A percentile compares a stretch with the other conserved stretches of the same genome.
Evolutionary conservation across 2,113 vertebrate species (phyloP).

Genomic region (Rhabdornis inornatus): DNA sequence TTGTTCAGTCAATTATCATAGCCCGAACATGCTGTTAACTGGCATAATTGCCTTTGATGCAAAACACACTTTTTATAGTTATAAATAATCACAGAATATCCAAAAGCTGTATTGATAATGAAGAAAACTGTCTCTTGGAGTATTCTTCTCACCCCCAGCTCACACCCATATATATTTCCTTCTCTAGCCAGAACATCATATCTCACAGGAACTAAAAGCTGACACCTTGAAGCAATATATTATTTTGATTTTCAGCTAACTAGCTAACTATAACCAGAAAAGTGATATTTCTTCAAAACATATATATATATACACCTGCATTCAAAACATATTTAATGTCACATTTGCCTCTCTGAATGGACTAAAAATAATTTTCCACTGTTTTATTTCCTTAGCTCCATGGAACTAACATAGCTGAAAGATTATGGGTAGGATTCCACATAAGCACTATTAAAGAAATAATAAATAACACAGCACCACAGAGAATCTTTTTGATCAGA

Average conservation of each 20-base stretch:
- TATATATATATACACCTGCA: background rate
- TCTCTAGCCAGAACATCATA: background rate
- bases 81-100: constrained; percentile 2
- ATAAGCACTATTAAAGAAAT: background rate
- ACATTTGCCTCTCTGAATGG: background rate
- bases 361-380: background rate
- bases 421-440: background rate
- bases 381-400: background rate
- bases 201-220: background rate
- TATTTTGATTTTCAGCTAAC: background rate
- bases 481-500: background rate
- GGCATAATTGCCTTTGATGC: constrained; percentile 25
- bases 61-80: background rate
- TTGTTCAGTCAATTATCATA: constrained; percentile 49
- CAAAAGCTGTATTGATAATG: background rate
- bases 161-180: background rate
- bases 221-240: background rate
- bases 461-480: background rate
- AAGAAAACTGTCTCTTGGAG: background rate
- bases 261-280: background rate
- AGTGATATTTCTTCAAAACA: background rate
- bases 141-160: background rate
- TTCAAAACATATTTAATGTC: background rate
- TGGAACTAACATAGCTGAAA: background rate
- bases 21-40: constrained; percentile 46